phyloP scores from a whole-genome alignment of 2,113 vertebrate genomes.

The Gadus chalcogrammus region DNA sequence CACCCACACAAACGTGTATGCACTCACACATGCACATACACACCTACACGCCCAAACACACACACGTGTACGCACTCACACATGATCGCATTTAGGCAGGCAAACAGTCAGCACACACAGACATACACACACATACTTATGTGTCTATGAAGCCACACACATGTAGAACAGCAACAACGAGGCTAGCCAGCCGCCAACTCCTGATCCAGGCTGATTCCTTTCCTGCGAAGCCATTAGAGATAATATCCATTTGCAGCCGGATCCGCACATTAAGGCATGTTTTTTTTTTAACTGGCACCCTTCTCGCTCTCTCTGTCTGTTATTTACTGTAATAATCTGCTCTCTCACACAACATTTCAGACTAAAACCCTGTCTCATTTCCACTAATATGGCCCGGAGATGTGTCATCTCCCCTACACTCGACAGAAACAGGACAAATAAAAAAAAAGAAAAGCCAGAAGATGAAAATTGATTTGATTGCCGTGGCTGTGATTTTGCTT shows the following conservation, averaged over 20 bases:
- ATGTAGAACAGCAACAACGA: no score
- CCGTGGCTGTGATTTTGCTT: constrained; percentile 40
- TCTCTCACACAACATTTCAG: constrained; percentile 42
- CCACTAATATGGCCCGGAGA: constrained; percentile 36
- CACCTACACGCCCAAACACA: no score
- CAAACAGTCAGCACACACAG: no score
- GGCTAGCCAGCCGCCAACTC: no score
- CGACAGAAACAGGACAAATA: constrained; percentile 11
- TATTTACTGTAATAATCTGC: constrained; percentile 54
- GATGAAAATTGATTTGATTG: constrained; percentile 58
- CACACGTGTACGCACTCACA: no score
- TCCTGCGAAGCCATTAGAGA: constrained; percentile 33
- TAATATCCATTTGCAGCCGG: constrained; percentile 37
- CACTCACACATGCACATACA: background rate
- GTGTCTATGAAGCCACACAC: no score
- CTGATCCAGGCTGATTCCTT: no score
- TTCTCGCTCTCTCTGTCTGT: background rate
- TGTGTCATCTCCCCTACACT: constrained; percentile 22
- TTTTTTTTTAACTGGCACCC: no score
- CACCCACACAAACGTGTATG: background rate
- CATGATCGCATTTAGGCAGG: no score
- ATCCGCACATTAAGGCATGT: background rate
- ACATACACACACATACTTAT: no score
- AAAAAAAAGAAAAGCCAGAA: constrained; percentile 23
- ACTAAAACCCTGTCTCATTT: constrained; percentile 32